phyloP scores from a whole-genome alignment of 1,140 invertebrate genomes.

The Nasonia vitripennis region DNA sequence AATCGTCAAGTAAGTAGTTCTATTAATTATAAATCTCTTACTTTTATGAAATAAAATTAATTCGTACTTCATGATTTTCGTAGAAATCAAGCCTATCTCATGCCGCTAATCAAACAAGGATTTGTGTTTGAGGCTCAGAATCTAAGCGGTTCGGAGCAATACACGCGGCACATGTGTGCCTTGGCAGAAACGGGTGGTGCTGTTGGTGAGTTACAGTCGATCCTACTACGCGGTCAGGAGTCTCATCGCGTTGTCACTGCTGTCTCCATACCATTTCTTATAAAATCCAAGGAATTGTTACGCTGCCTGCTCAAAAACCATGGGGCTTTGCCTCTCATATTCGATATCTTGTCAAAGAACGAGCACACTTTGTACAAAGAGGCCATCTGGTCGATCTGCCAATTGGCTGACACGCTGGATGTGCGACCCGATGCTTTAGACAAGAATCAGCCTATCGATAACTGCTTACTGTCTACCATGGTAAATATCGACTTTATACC shows the following conservation, averaged over 20 bases:
- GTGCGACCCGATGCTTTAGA: conserved; percentile 59
- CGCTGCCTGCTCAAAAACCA: conserved; percentile 62
- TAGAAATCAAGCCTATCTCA: conserved; percentile 67
- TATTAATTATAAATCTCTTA: background rate
- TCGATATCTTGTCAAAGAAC: conserved; percentile 58
- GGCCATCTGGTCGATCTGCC: conserved; percentile 68
- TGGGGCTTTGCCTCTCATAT: conserved; percentile 66
- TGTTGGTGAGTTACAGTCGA: conserved; percentile 64
- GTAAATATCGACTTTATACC: background rate
- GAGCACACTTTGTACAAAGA: conserved; percentile 63
- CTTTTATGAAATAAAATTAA: conserved; percentile 28
- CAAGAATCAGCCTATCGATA: conserved; percentile 40
- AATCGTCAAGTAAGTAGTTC: conserved; percentile 62
- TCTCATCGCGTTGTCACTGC: conserved; percentile 63
- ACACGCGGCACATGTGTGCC: conserved; percentile 56
- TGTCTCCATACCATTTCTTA: conserved; percentile 70
- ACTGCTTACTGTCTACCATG: background rate
- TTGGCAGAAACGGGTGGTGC: conserved; percentile 66
- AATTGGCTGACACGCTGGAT: conserved; percentile 62
- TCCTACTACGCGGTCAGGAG: conserved; percentile 64
- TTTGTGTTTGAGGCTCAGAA: conserved; percentile 68
- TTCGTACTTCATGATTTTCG: conserved; percentile 47
- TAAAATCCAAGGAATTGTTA: conserved; percentile 61
- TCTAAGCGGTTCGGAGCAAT: conserved; percentile 62
- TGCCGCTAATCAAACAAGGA: conserved; percentile 68